A percentile compares a stretch with the other conserved stretches of the same genome.
phyloP scores from a whole-genome alignment of 2,888 invertebrate species.

The Norana najaformis region DNA sequence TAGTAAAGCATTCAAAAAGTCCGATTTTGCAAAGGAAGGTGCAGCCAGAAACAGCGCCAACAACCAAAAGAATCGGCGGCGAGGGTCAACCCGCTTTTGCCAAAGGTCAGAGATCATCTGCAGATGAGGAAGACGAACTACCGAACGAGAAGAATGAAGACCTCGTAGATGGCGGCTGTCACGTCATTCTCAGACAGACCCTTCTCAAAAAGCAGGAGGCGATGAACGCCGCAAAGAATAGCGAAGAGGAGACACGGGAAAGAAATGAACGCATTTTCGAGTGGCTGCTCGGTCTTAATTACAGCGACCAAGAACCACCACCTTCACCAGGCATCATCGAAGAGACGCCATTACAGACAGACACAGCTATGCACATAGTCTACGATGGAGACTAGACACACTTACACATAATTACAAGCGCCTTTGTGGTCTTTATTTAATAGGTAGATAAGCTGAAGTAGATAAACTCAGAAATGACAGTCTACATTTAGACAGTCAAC shows the following conservation, averaged over 20 bases:
- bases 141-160: background rate
- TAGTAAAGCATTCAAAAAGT: background rate
- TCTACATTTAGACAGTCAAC: too few relatives aligned
- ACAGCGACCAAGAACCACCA: constrained; percentile 27
- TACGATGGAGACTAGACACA: constrained; percentile 42
- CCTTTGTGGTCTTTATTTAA: too few relatives aligned
- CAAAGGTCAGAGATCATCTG: background rate
- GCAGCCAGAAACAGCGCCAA: background rate
- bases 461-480: too few relatives aligned
- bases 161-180: background rate
- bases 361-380: constrained; percentile 50
- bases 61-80: background rate
- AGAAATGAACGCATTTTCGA: constrained; percentile 35
- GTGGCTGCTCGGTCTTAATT: constrained; percentile 38
- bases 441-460: too few relatives aligned
- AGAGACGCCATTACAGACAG: constrained; percentile 48
- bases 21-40: background rate
- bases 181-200: constrained; percentile 1
- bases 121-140: background rate
- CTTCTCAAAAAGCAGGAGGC: constrained; percentile 28
- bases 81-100: background rate
- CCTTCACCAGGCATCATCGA: constrained; percentile 44
- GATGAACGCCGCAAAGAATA: background rate
- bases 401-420: background rate
- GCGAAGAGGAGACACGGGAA: background rate